These are phyloP conservation scores for Caradrina kadenii DNA, from an alignment of 2,888 invertebrate species.

Conservation along the genomic window DNA sequence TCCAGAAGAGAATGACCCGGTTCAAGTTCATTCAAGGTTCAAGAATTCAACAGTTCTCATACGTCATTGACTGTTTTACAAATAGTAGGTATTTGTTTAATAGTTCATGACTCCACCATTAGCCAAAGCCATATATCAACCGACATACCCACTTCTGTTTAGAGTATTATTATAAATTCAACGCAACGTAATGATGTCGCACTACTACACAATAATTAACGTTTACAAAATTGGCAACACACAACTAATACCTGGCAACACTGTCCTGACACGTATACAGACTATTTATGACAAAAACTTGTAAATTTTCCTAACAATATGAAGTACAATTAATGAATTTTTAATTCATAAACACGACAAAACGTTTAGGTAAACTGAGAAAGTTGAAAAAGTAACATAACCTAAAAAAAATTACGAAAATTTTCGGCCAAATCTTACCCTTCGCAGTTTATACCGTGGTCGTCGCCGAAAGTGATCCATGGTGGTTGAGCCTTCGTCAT, in stretches of 20 bases:
- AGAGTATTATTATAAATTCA: slow-evolving; percentile 48
- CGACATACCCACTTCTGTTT: slow-evolving; percentile 27
- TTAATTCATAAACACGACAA: slow-evolving; percentile 12
- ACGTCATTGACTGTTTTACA: slow-evolving; percentile 25
- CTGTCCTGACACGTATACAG: slow-evolving; percentile 58
- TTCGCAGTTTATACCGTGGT: slow-evolving; percentile 77
- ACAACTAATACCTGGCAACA: slow-evolving; percentile 54
- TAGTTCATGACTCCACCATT: background rate
- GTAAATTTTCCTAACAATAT: slow-evolving; percentile 13
- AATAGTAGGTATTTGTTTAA: slow-evolving; percentile 5
- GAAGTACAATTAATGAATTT: background rate
- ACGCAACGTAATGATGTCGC: slow-evolving; percentile 31
- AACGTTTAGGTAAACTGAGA: slow-evolving; percentile 17
- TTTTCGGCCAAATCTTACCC: slow-evolving; percentile 76
- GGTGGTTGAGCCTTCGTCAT: slow-evolving; percentile 82
- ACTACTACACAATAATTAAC: slow-evolving; percentile 51
- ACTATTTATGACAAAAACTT: slow-evolving; percentile 41
- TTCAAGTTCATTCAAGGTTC: slow-evolving; percentile 48
- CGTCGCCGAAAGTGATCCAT: slow-evolving; percentile 85
- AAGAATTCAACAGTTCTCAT: slow-evolving; percentile 18
- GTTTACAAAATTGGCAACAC: slow-evolving; percentile 65
- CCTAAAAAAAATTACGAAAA: slow-evolving; percentile 62
- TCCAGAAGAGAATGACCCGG: background rate
- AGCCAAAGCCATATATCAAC: slow-evolving; percentile 19
- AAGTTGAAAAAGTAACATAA: slow-evolving; percentile 63